These are phyloP conservation scores for Plectropomus leopardus DNA, from an alignment of 2,113 vertebrate species.

Conservation along the genomic window DNA sequence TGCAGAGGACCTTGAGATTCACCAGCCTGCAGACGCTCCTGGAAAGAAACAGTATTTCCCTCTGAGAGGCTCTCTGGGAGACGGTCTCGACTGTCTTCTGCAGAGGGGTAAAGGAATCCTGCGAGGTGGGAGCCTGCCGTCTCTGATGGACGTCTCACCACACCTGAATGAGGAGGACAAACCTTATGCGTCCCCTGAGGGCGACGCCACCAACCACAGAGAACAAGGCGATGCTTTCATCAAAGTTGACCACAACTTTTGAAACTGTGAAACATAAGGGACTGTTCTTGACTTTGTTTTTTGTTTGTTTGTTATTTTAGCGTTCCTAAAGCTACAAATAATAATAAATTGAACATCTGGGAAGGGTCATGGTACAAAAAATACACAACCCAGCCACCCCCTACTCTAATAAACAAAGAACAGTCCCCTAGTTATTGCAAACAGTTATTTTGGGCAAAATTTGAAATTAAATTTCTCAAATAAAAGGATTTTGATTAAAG, in stretches of 20 bases:
- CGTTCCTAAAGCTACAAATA: too few species aligned
- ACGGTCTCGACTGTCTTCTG: conserved; percentile 27
- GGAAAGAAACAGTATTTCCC: conserved; percentile 38
- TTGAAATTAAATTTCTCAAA: too few species aligned
- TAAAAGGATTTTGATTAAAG: too few species aligned
- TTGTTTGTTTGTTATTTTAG: too few species aligned
- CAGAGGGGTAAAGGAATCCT: conserved; percentile 51
- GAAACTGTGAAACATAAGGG: too few species aligned
- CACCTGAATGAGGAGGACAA: conserved; percentile 33
- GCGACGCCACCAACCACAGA: not conserved
- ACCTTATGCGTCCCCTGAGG: not conserved
- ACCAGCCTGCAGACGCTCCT: conserved; percentile 44
- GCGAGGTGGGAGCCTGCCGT: conserved; percentile 59
- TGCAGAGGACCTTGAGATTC: conserved; percentile 72
- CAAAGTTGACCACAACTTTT: conserved; percentile 19
- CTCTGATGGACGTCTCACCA: conserved; percentile 38
- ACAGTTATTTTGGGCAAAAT: too few species aligned
- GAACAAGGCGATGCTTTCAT: conserved; percentile 34
- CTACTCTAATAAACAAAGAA: too few species aligned
- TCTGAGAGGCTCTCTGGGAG: conserved; percentile 28
- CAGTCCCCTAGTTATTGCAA: too few species aligned
- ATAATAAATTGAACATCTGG: too few species aligned
- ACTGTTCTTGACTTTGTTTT: too few species aligned
- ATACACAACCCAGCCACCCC: too few species aligned
- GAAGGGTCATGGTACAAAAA: too few species aligned